Evolutionary conservation across 1,140 invertebrate genomes (phyloP).

Genomic region (Thalassaphorura encarpata): DNA sequence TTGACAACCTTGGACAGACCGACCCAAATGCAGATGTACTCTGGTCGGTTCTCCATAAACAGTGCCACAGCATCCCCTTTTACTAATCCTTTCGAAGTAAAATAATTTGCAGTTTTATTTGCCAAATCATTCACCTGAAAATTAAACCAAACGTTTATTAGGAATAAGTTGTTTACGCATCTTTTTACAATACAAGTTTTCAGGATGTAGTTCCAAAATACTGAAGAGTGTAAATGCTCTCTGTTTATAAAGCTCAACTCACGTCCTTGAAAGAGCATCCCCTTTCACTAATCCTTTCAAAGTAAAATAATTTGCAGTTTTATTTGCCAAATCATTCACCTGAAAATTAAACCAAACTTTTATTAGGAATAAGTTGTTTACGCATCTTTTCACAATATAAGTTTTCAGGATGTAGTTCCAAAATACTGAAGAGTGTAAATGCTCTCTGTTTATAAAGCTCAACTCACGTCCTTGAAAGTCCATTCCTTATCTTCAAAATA

Average conservation of each 20-base stretch:
- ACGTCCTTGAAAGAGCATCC: slow-evolving; percentile 55
- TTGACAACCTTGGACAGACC: slow-evolving; percentile 45
- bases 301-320: slow-evolving; percentile 48
- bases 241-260: too few relatives aligned
- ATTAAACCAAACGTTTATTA: too few relatives aligned
- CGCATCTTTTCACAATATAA: too few relatives aligned
- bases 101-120: slow-evolving; percentile 49
- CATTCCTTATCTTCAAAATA: slow-evolving; percentile 50
- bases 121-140: slow-evolving; percentile 51
- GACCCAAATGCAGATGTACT: slow-evolving; percentile 54
- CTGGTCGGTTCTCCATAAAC: slow-evolving; percentile 54
- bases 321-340: slow-evolving; percentile 51
- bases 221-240: too few relatives aligned
- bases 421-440: too few relatives aligned
- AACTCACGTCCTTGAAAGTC: too few relatives aligned
- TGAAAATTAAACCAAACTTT: too few relatives aligned
- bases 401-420: too few relatives aligned
- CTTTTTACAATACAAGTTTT: too few relatives aligned
- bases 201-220: too few relatives aligned
- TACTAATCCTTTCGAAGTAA: slow-evolving; percentile 43
- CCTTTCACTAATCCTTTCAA: slow-evolving; percentile 45
- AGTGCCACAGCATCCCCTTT: slow-evolving; percentile 56
- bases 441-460: too few relatives aligned
- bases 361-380: background rate
- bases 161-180: background rate